Evolutionary conservation across 2,113 vertebrate species (phyloP).

Genomic region (Pavo muticus): DNA sequence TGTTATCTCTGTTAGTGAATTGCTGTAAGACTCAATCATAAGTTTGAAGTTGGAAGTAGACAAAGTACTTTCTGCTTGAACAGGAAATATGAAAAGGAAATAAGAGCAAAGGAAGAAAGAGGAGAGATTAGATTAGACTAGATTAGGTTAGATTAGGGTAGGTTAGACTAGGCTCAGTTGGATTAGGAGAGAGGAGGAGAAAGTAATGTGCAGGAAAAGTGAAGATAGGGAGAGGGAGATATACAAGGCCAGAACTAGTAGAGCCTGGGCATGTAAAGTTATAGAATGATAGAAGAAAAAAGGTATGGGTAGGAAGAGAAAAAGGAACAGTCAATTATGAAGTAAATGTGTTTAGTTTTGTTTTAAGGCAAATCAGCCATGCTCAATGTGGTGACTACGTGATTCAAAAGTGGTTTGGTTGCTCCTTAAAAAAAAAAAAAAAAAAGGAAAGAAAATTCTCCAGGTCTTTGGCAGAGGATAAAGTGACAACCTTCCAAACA

Average conservation of each 20-base stretch:
- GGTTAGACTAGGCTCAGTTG: background rate
- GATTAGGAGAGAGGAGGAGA: background rate
- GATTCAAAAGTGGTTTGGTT: conserved; percentile 65
- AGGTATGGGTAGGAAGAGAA: background rate
- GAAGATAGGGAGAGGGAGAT: background rate
- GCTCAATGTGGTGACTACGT: conserved; percentile 22
- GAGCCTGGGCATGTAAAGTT: background rate
- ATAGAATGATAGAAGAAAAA: background rate
- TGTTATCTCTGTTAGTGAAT: background rate
- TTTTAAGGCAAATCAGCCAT: conserved; percentile 5
- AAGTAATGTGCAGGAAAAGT: background rate
- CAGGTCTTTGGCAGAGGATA: conserved; percentile 58
- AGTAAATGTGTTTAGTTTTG: background rate
- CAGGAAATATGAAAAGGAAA: background rate
- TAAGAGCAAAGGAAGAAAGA: background rate
- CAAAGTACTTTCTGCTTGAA: background rate
- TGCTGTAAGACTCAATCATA: background rate
- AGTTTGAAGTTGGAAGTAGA: background rate
- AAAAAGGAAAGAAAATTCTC: conserved; percentile 54
- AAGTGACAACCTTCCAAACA: conserved; percentile 55
- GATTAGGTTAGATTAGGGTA: background rate
- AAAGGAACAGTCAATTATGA: background rate
- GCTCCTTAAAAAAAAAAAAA: background rate
- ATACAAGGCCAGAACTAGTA: background rate
- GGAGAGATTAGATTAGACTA: background rate